Conservation (phyloP, 2,113 vertebrate species). For the Chrysemys picta region DNA sequence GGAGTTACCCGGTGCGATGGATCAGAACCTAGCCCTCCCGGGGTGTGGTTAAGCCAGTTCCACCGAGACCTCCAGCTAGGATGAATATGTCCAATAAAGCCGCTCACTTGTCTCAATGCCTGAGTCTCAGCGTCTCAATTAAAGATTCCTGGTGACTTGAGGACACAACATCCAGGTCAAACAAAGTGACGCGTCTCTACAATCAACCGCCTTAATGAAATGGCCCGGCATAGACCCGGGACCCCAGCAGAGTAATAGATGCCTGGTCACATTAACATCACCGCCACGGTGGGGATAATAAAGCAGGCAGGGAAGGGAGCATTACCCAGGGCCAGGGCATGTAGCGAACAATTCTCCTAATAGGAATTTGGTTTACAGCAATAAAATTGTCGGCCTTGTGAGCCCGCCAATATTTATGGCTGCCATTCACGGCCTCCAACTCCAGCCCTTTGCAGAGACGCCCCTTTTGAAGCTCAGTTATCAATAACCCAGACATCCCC, state of each 20-base stretch:
- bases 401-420: background rate
- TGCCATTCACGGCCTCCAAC: background rate
- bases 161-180: background rate
- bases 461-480: background rate
- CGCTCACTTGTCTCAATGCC: background rate
- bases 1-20: background rate
- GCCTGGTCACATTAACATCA: background rate
- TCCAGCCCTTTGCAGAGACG: background rate
- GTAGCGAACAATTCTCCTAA: background rate
- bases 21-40: background rate
- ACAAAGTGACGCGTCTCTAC: background rate
- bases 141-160: background rate
- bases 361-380: background rate
- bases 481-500: background rate
- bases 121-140: background rate
- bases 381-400: background rate
- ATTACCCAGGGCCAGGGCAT: background rate
- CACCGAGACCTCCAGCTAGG: background rate
- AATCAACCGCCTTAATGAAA: background rate
- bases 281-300: background rate
- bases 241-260: background rate
- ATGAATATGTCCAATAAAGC: background rate
- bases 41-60: too few relatives aligned
- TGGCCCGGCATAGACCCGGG: background rate
- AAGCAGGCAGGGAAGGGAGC: background rate